Conservation (phyloP, 2,113 vertebrate genomes). For the Archilochus colubris region DNA sequence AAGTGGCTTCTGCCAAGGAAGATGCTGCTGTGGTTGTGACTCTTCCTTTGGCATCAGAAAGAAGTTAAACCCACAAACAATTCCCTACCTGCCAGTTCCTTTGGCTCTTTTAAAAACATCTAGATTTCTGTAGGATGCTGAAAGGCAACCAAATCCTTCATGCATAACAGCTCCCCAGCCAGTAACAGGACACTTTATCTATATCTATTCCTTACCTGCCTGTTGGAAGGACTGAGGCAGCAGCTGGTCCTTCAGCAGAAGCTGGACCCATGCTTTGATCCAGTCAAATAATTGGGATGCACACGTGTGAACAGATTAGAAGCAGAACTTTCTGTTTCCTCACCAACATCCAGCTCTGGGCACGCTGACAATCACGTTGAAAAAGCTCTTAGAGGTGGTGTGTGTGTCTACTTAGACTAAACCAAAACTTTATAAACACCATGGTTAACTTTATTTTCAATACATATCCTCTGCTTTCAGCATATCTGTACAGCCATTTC, state of each 20-base stretch:
- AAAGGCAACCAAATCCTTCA: not conserved
- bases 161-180: not conserved
- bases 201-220: not conserved
- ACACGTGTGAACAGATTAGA: not conserved
- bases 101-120: not conserved
- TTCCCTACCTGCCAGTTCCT: not conserved
- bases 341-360: not conserved
- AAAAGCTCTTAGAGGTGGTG: not conserved
- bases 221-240: not conserved
- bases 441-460: slow-evolving; percentile 45
- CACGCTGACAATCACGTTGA: rapidly evolving
- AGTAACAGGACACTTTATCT: not conserved
- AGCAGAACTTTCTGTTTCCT: not conserved
- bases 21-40: not conserved
- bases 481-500: not conserved
- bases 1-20: not conserved
- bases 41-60: not conserved
- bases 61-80: not conserved
- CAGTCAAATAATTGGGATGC: not conserved
- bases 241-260: not conserved
- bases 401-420: not conserved
- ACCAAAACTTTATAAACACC: slow-evolving; percentile 26
- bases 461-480: not conserved
- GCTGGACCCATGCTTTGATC: not conserved
- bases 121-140: not conserved